These are phyloP conservation scores for Tribolium castaneum DNA, from an alignment of 1,140 invertebrate genomes.

Conservation along the genomic window DNA sequence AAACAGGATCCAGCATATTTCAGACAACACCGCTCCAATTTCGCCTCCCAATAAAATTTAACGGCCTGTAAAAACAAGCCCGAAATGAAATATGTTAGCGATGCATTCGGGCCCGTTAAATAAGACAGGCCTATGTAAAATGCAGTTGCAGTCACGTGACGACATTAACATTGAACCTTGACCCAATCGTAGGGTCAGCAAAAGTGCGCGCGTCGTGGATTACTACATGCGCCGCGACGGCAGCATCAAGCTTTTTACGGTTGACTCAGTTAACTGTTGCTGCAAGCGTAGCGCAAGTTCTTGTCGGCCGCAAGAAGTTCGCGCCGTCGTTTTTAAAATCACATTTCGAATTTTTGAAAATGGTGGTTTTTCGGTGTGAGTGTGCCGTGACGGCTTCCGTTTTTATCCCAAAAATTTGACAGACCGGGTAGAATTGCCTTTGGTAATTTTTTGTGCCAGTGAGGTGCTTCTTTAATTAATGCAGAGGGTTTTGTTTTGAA, in stretches of 20 bases:
- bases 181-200: constrained; percentile 55
- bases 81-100: not conserved
- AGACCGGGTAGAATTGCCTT: not conserved
- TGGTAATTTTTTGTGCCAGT: not conserved
- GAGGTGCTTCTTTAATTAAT: not conserved
- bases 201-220: constrained; percentile 50
- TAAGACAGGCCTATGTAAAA: constrained; percentile 51
- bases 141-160: constrained; percentile 54
- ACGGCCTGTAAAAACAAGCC: not conserved
- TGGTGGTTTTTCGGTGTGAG: not conserved
- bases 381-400: not conserved
- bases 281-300: constrained; percentile 17
- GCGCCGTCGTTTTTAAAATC: not conserved
- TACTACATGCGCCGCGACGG: constrained; percentile 49
- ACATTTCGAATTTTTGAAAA: not conserved
- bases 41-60: not conserved
- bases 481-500: not conserved
- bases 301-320: constrained; percentile 13
- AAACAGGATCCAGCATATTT: constrained; percentile 1
- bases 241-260: constrained; percentile 44
- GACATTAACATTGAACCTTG: constrained; percentile 58
- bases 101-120: constrained; percentile 37
- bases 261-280: constrained; percentile 52
- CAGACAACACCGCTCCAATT: not conserved
- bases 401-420: not conserved